Base-by-base conservation (phyloP, 2,113 vertebrate species). In the Triplophysa tibetana region DNA sequence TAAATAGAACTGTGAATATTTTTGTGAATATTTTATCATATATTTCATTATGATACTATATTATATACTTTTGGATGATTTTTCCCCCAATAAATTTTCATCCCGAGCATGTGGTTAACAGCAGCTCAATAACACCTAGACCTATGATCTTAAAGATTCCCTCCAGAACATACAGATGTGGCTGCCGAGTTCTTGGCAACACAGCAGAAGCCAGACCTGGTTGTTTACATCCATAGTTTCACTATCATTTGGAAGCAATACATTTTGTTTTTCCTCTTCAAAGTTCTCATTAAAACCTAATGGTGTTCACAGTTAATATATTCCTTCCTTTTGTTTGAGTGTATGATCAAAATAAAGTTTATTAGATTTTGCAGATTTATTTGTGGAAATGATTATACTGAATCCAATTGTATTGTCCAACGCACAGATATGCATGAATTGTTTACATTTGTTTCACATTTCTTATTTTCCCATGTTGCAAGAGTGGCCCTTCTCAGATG, bases 161-260 rank as follows among this genome's bases (percentile, higher is more conserved):
- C n/a, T 24, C 3, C 26, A 12, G 58, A 75, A 48, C 23, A 48
- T 11, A 48, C 33, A 75, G n/a, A 75, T 26, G 58, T 62, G 21
- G 8, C 72, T 19, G 56, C 72, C 10, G 21, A 10, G 72, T 56
- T 74, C 72, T 74, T 74, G 72, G 72, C 72, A 62, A 45, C 13
- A 41, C 17, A 50, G 66, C 4, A 79, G 58, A 72, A 72, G 64
- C 24, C 29, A 63, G 61, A 63, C 58, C 43, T 38, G 67, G 21
- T 23, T 79, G 78, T 72, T 75, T 67, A 12, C 43, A 79, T 81
- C 33, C 66, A 70, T 29, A 81, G 75, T 81, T 84, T 85, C 73
- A 79, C 85, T 87, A 86, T 89, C 87, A 88, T 83, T 77, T 86
- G 89, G 88, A 87, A 90, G 80, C 85, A 87, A 88, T 89, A 85